These are phyloP conservation scores for Mesopsocus fuscifrons DNA, from an alignment of 2,888 invertebrate genomes.

Conservation along the genomic window DNA sequence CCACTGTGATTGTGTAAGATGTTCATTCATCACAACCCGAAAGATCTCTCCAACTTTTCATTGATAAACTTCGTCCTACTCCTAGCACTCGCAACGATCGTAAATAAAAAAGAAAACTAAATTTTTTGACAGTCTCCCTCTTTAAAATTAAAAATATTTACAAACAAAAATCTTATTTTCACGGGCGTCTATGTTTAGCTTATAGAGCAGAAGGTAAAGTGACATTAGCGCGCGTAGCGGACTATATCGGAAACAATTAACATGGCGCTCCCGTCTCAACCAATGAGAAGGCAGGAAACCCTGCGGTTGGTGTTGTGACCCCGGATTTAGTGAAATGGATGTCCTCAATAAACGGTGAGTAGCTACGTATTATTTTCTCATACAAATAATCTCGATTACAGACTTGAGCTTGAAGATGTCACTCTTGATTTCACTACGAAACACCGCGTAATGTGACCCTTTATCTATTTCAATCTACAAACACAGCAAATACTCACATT, in stretches of 20 bases:
- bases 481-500: too few relatives aligned
- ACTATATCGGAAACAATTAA: background rate
- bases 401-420: slow-evolving; percentile 3
- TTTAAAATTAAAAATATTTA: background rate
- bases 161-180: background rate
- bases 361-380: slow-evolving; percentile 8
- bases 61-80: too few relatives aligned
- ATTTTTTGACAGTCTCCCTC: background rate
- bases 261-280: slow-evolving; percentile 14
- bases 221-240: background rate
- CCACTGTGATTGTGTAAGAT: too few relatives aligned
- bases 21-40: too few relatives aligned
- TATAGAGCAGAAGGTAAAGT: background rate
- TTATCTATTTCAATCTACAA: too few relatives aligned
- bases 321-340: slow-evolving; percentile 13
- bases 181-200: background rate
- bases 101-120: too few relatives aligned
- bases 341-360: slow-evolving; percentile 8
- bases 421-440: background rate
- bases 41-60: too few relatives aligned
- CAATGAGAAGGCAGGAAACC: slow-evolving; percentile 18
- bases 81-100: too few relatives aligned
- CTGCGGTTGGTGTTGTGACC: slow-evolving; percentile 18
- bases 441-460: too few relatives aligned
- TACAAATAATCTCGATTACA: background rate